Base-by-base conservation (phyloP, 2,888 invertebrate species). In the Sinopyrophorus schimmeli region DNA sequence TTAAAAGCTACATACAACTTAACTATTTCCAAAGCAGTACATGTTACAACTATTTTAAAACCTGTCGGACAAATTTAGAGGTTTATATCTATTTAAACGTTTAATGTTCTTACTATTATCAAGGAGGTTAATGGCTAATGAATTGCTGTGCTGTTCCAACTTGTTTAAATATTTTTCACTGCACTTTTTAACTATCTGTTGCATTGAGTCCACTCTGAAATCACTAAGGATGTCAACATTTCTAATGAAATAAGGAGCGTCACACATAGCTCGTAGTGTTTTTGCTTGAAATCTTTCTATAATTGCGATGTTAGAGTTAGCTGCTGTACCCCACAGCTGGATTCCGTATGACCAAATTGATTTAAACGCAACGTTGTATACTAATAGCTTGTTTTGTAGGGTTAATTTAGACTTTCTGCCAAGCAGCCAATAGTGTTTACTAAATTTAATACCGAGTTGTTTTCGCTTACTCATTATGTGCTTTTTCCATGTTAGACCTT, bases 331-430 rank as follows among this genome's bases (percentile, higher is more conserved):
- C 31, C 9, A 31, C 12, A 28, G 28, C 14, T 28, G 12, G 7
- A 41, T 12, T 18, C 41, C 26, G 14, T 42, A 42, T 15, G 15
- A 21, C 32, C 21, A 32, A 9, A 42, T 42, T 4, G 32, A 31
- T 17, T 41, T 41, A n/a, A 41, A 21, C 5, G 23, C 31, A 12
- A 30, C 31, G 12, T 41, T 41, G 20, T 32, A 42, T 2, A 32
- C 26, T 2, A 32, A 18, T 3, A 40, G 21, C n/a, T 32, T 42
- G 20, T 42, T 42, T 7, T 7, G 11, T 2, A 42, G 31, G 3
- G 43, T 24, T 20, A 43, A 14, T 23, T 24, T 16, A 7, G 35
- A 43, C n/a, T 35, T 43, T 35, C 11, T 23, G 2, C 43, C 32
- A 5, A 43, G 16, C 4, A 43, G 21, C 35, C 24, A 43, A 12